A percentile compares a stretch with the other conserved stretches of the same genome.
phyloP scores from a whole-genome alignment of 2,113 vertebrate species.

The cattle (Bos taurus) region ARS-UCD2.0 NC_037357.1:126211501-126212000 shows the following conservation, averaged over 20 bases:
- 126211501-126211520: slow-evolving; percentile 46
- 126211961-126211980: neutral
- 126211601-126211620: neutral
- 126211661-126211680: neutral
- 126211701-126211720: neutral
- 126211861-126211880: neutral
- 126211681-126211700: neutral
- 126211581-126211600: neutral
- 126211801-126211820: slow-evolving; percentile 49
- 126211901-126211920: neutral
- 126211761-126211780: slow-evolving; percentile 55
- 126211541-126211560: slow-evolving; percentile 47
- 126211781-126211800: slow-evolving; percentile 47
- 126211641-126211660: neutral
- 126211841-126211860: neutral
- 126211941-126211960: neutral
- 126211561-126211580: slow-evolving; percentile 65
- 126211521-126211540: slow-evolving; percentile 52
- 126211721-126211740: slow-evolving; percentile 26
- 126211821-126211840: neutral
- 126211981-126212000: neutral
- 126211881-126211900: neutral
- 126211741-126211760: slow-evolving; percentile 17
- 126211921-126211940: neutral
- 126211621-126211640: neutral